Percentiles rank a stretch among this genome's conserved stretches.
Evolutionary conservation across 2,888 invertebrate genomes (phyloP).

Genomic region (Rotaria sp.): DNA sequence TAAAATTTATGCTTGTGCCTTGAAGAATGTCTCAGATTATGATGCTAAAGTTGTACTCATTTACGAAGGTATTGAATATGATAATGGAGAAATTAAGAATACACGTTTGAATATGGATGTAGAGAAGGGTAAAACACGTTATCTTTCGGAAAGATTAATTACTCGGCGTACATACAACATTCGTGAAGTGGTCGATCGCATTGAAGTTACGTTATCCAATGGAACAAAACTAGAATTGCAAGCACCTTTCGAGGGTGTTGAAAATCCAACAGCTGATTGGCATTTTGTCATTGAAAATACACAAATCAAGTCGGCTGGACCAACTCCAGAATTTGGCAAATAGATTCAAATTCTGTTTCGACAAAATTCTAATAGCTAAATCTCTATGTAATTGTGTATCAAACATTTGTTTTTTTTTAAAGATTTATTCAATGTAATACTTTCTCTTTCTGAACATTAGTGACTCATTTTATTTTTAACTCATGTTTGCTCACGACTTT

Average conservation of each 20-base stretch:
- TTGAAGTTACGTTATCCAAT: not conserved
- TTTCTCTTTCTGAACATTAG: too few relatives aligned
- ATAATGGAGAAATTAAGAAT: not conserved
- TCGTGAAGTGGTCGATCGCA: not conserved
- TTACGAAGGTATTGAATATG: not conserved
- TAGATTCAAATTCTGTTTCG: too few relatives aligned
- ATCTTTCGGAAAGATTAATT: not conserved
- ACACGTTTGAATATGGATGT: not conserved
- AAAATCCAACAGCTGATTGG: not conserved
- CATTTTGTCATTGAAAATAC: not conserved
- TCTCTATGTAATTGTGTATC: too few relatives aligned
- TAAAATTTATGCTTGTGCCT: not conserved
- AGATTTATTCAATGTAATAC: too few relatives aligned
- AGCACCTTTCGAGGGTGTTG: not conserved
- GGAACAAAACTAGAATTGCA: not conserved
- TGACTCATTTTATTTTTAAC: too few relatives aligned
- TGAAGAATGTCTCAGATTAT: not conserved
- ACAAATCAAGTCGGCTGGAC: not conserved
- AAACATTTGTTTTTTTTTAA: too few relatives aligned
- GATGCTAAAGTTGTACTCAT: not conserved
- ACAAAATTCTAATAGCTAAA: too few relatives aligned
- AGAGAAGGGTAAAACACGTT: not conserved
- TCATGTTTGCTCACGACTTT: too few relatives aligned
- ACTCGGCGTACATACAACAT: not conserved
- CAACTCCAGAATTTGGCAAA: too few relatives aligned